Conservation (phyloP, 2,113 vertebrate species). For the Xenus cinereus region DNA sequence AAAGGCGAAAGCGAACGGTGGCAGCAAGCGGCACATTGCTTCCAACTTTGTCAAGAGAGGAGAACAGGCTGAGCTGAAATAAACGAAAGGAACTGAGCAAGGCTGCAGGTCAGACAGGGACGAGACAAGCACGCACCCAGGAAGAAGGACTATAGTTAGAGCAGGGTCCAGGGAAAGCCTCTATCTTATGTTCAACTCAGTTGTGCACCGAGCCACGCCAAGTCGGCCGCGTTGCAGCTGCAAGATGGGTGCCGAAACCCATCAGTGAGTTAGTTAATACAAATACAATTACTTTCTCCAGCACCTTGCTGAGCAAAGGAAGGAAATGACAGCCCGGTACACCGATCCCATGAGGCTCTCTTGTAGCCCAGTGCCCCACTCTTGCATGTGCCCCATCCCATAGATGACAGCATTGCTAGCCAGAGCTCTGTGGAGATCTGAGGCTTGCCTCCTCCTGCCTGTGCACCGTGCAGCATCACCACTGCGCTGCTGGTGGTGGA, state of each 20-base stretch:
- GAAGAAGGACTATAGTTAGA: not conserved
- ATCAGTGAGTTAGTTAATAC: not conserved
- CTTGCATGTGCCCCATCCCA: not conserved
- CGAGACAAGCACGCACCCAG: not conserved
- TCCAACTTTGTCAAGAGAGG: not conserved
- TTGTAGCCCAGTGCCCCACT: not conserved
- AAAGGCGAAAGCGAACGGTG: not conserved
- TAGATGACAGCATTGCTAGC: not conserved
- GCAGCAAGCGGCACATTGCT: not conserved
- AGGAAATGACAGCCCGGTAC: not conserved
- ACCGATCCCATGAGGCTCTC: not conserved
- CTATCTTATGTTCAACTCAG: not conserved
- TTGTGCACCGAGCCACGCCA: not conserved
- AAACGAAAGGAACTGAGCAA: not conserved
- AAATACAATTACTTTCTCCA: not conserved
- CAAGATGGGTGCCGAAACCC: not conserved
- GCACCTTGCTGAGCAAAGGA: not conserved
- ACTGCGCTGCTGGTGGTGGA: not conserved
- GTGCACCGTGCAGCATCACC: not conserved
- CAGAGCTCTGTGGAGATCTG: not conserved
- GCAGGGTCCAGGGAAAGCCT: not conserved
- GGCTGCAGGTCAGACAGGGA: not conserved
- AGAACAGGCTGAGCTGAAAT: not conserved
- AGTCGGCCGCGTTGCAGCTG: not conserved
- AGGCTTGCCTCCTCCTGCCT: not conserved